Evolutionary conservation across 2,797 vertebrate genomes (phyloP).

Genomic region (Pelochelys cantorii): DNA sequence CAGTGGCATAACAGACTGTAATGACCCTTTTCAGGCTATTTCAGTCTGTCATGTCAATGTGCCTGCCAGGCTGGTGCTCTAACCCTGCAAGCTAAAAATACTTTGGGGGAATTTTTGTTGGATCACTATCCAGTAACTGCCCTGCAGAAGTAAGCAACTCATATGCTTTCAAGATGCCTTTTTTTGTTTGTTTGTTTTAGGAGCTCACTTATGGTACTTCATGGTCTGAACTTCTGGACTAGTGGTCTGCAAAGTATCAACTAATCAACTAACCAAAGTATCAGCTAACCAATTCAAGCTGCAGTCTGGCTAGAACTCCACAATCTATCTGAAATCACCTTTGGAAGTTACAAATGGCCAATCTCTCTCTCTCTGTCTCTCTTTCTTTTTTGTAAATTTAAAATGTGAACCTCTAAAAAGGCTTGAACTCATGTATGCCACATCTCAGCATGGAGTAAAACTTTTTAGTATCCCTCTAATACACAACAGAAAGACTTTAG

Average conservation of each 20-base stretch:
- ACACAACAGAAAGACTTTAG: conserved; percentile 39
- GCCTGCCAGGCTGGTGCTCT: neutral
- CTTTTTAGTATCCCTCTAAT: neutral
- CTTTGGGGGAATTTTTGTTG: neutral
- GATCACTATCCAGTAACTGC: neutral
- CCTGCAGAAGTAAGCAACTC: neutral
- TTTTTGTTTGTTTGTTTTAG: conserved; percentile 23
- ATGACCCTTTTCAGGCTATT: neutral
- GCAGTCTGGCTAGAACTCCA: neutral
- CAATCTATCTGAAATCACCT: conserved; percentile 13
- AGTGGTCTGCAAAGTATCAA: conserved; percentile 3
- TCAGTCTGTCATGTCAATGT: neutral
- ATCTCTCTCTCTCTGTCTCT: neutral
- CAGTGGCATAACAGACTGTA: neutral
- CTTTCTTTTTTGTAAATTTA: neutral
- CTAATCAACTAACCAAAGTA: conserved; percentile 7
- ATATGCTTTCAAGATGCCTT: neutral
- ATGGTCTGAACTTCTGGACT: neutral
- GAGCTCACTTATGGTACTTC: neutral
- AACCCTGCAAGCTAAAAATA: neutral
- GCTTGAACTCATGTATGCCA: neutral
- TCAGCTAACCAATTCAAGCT: conserved; percentile 2
- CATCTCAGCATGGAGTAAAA: neutral
- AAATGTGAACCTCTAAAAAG: neutral
- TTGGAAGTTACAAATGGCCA: neutral